phyloP scores from a whole-genome alignment of 2,113 vertebrate genomes.

The Probosciger aterrimus region DNA sequence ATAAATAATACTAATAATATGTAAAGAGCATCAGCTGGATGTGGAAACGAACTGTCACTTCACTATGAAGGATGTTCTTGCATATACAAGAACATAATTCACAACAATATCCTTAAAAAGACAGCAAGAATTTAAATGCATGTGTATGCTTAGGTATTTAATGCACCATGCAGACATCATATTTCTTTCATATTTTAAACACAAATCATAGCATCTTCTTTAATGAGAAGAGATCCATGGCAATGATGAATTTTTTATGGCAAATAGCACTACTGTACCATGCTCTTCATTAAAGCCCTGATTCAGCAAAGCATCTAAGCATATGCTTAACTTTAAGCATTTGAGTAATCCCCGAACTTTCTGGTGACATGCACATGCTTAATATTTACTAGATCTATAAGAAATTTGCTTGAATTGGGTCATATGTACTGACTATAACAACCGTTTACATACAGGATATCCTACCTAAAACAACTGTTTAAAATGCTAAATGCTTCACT shows the following conservation, averaged over 20 bases:
- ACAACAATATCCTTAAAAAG: slow-evolving; percentile 54
- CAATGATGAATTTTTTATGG: slow-evolving; percentile 58
- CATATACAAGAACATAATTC: slow-evolving; percentile 50
- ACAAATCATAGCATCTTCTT: slow-evolving; percentile 51
- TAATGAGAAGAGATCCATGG: slow-evolving; percentile 15
- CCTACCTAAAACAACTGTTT: background rate
- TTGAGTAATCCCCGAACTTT: background rate
- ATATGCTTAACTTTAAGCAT: slow-evolving; percentile 30
- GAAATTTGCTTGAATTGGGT: background rate
- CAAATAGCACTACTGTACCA: slow-evolving; percentile 6
- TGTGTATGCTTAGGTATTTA: slow-evolving; percentile 44
- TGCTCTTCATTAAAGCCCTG: slow-evolving; percentile 40
- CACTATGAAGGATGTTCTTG: slow-evolving; percentile 42
- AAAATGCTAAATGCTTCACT: slow-evolving; percentile 2
- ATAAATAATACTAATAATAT: slow-evolving; percentile 62
- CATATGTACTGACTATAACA: background rate
- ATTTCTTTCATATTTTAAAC: slow-evolving; percentile 55
- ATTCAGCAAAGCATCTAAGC: slow-evolving; percentile 46
- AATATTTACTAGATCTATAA: background rate
- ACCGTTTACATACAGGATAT: background rate
- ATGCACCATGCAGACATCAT: slow-evolving; percentile 29
- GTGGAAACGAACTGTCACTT: slow-evolving; percentile 43
- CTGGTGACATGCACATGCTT: background rate
- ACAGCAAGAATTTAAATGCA: slow-evolving; percentile 59
- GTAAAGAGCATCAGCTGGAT: slow-evolving; percentile 56